phyloP scores from a whole-genome alignment of 2,888 invertebrate species.

The Coleophora deauratella region DNA sequence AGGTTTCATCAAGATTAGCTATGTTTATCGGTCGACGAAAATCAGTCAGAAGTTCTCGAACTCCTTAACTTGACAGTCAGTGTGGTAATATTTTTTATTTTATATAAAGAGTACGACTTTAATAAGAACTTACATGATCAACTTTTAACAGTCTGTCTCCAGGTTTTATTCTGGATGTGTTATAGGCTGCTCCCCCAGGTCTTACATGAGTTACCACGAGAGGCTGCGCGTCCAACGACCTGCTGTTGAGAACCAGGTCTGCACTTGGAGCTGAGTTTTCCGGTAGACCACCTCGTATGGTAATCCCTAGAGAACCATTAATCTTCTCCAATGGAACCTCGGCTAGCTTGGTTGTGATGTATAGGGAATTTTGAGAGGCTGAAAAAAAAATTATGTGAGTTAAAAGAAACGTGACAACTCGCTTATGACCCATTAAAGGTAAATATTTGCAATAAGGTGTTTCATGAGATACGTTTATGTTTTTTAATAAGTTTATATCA shows the following conservation, averaged over 20 bases:
- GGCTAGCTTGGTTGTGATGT: conserved; percentile 84
- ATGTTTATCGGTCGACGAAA: too few relatives aligned
- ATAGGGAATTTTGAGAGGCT: conserved; percentile 81
- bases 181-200: conserved; percentile 91
- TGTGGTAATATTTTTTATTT: too few relatives aligned
- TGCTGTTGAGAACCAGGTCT: conserved; percentile 75
- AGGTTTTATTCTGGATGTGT: conserved; percentile 90
- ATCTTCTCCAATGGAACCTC: conserved; percentile 88
- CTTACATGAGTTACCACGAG: conserved; percentile 92
- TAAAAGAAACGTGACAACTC: too few relatives aligned
- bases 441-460: too few relatives aligned
- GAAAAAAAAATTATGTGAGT: conserved; percentile 16
- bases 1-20: too few relatives aligned
- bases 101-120: too few relatives aligned
- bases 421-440: too few relatives aligned
- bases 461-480: too few relatives aligned
- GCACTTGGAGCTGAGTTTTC: conserved; percentile 73
- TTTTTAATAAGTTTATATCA: too few relatives aligned
- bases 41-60: too few relatives aligned
- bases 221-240: conserved; percentile 77
- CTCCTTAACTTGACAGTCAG: too few relatives aligned
- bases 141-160: conserved; percentile 93
- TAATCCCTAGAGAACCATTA: conserved; percentile 90
- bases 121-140: conserved; percentile 76
- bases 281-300: conserved; percentile 84